phyloP scores from a whole-genome alignment of 2,113 vertebrate species.

The Craseonycteris thonglongyai region DNA sequence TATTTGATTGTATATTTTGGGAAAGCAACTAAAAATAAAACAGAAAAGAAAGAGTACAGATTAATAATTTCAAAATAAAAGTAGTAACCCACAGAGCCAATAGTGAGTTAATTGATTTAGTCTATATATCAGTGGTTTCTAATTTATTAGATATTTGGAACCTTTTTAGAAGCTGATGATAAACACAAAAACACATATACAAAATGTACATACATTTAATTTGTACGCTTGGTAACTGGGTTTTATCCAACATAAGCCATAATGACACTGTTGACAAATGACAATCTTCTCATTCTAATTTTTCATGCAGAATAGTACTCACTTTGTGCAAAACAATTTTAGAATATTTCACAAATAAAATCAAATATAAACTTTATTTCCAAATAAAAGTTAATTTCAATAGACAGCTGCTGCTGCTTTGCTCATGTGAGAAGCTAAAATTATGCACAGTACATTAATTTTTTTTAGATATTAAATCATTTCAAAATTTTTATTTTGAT shows the following conservation, averaged over 20 bases:
- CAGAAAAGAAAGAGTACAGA: background rate
- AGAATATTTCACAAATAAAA: conserved; percentile 19
- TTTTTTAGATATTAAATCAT: background rate
- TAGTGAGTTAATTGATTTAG: background rate
- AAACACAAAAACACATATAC: background rate
- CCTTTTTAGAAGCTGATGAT: background rate
- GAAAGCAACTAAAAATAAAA: background rate
- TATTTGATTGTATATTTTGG: background rate
- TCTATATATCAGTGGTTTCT: background rate
- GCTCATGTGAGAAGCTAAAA: background rate
- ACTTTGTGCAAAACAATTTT: background rate
- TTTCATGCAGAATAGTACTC: conserved; percentile 31
- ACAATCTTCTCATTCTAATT: background rate
- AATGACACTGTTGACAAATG: conserved; percentile 22
- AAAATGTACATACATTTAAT: conserved; percentile 4
- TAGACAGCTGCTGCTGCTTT: background rate
- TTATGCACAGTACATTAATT: background rate
- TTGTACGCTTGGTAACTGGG: background rate
- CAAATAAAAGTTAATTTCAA: conserved; percentile 1
- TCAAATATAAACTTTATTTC: conserved; percentile 34
- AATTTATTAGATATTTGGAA: background rate
- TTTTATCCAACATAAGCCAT: background rate
- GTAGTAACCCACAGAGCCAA: background rate
- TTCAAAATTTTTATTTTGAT: background rate
- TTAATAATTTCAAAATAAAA: background rate